Conservation (phyloP, 2,113 vertebrate genomes). For the Corythaeola cristata region DNA sequence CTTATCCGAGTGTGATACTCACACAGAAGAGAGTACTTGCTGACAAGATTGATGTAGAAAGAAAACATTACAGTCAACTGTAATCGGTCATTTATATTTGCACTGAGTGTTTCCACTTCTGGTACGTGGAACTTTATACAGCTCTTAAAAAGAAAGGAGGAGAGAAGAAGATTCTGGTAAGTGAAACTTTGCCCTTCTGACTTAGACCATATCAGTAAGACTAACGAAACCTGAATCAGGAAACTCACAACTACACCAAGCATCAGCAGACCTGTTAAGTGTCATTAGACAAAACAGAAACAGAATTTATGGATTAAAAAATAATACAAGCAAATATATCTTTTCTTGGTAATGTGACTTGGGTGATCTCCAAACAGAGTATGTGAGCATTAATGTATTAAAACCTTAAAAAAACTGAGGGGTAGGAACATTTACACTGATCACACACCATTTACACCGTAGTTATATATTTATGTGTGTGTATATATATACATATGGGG, state of each 20-base stretch:
- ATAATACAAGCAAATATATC: neutral
- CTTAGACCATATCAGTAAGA: neutral
- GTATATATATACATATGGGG: too few relatives aligned
- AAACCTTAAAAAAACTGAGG: neutral
- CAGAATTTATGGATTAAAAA: neutral
- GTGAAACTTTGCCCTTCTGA: neutral
- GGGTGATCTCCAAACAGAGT: neutral
- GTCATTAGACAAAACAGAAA: neutral
- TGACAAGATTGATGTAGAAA: neutral
- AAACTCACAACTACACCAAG: neutral
- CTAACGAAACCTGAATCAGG: neutral
- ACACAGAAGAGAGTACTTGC: neutral
- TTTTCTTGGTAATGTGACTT: neutral
- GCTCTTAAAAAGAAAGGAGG: neutral
- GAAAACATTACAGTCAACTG: neutral
- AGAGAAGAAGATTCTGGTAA: neutral
- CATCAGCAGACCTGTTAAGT: neutral
- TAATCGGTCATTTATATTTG: neutral
- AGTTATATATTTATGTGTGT: neutral
- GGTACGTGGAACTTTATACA: neutral
- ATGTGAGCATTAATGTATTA: neutral
- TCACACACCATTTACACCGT: neutral
- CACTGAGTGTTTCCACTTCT: constrained; percentile 18
- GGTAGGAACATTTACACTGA: neutral
- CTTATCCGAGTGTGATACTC: neutral